Percentiles rank a stretch among this genome's conserved stretches.
Evolutionary conservation across 1,140 invertebrate genomes (phyloP).

Genomic region (Drosophila mauritiana): DNA sequence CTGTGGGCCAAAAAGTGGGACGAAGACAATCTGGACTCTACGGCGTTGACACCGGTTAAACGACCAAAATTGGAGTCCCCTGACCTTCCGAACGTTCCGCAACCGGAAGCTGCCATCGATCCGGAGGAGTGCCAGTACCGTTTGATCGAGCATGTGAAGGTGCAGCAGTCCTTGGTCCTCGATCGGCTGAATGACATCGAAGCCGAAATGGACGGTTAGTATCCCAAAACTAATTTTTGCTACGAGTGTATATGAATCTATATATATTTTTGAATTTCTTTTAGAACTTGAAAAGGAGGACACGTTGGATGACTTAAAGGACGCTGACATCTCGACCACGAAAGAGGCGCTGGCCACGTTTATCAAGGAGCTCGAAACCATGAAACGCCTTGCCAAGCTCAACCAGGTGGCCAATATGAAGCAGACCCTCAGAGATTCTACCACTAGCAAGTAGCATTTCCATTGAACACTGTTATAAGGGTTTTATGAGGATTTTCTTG

Average conservation of each 20-base stretch:
- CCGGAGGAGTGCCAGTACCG: conserved; percentile 90
- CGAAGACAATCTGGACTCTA: conserved; percentile 61
- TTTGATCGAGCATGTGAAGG: conserved; percentile 91
- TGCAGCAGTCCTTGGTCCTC: conserved; percentile 90
- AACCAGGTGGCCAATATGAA: conserved; percentile 73
- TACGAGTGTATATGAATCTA: no score
- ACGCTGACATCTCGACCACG: conserved; percentile 52
- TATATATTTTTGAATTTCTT: background rate
- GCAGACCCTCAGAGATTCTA: conserved; percentile 39
- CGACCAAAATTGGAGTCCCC: conserved; percentile 55
- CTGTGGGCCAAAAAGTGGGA: conserved; percentile 94
- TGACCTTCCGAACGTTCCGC: conserved; percentile 86
- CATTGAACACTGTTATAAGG: background rate
- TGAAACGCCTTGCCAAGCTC: conserved; percentile 73
- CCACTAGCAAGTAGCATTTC: conserved; percentile 8
- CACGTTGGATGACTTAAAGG: conserved; percentile 63
- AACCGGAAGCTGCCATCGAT: conserved; percentile 93
- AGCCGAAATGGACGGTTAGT: conserved; percentile 89
- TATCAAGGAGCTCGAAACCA: conserved; percentile 72
- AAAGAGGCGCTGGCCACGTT: conserved; percentile 74
- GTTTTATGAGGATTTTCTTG: background rate
- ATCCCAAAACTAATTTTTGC: background rate
- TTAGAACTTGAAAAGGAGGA: conserved; percentile 72
- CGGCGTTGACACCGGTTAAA: conserved; percentile 46
- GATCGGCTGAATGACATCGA: conserved; percentile 90